A percentile compares a stretch with the other conserved stretches of the same genome.
These are phyloP conservation scores for Celastrina argiolus DNA, from an alignment of 2,888 invertebrate genomes.

Conservation along the genomic window DNA sequence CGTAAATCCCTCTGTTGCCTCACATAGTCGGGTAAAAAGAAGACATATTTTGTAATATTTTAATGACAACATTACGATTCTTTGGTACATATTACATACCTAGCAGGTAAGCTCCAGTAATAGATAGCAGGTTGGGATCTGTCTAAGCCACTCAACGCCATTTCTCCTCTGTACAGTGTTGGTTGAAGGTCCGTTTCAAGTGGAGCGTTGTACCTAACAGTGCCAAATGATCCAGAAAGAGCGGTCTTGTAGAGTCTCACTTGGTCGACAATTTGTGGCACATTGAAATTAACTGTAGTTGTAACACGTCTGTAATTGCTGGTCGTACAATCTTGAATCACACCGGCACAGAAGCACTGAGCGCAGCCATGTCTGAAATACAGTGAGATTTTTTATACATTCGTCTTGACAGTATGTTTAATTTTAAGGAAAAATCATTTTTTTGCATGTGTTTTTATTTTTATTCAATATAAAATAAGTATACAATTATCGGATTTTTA, in stretches of 20 bases:
- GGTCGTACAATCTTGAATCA: slow-evolving; percentile 87
- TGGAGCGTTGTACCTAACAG: slow-evolving; percentile 54
- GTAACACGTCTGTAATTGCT: slow-evolving; percentile 85
- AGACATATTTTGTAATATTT: too few relatives aligned
- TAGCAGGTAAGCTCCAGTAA: slow-evolving; percentile 91
- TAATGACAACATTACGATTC: neutral
- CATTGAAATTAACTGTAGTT: slow-evolving; percentile 54
- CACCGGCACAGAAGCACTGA: slow-evolving; percentile 96
- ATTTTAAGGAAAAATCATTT: too few relatives aligned
- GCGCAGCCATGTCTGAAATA: slow-evolving; percentile 88
- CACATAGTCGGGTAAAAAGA: too few relatives aligned
- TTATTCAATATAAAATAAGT: too few relatives aligned
- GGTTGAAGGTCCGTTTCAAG: slow-evolving; percentile 53
- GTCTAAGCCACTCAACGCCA: slow-evolving; percentile 80
- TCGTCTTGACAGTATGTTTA: too few relatives aligned
- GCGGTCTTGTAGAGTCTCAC: slow-evolving; percentile 56
- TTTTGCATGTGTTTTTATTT: too few relatives aligned
- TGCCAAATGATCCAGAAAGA: slow-evolving; percentile 41
- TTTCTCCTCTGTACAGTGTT: slow-evolving; percentile 77
- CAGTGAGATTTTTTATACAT: slow-evolving; percentile 36
- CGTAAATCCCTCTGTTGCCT: too few relatives aligned
- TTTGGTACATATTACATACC: slow-evolving; percentile 48
- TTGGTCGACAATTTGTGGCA: slow-evolving; percentile 54
- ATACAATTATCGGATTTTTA: too few relatives aligned
- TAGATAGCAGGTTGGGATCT: slow-evolving; percentile 80